Base-by-base conservation (phyloP, 2,888 invertebrate genomes). In the Automeris io region DNA sequence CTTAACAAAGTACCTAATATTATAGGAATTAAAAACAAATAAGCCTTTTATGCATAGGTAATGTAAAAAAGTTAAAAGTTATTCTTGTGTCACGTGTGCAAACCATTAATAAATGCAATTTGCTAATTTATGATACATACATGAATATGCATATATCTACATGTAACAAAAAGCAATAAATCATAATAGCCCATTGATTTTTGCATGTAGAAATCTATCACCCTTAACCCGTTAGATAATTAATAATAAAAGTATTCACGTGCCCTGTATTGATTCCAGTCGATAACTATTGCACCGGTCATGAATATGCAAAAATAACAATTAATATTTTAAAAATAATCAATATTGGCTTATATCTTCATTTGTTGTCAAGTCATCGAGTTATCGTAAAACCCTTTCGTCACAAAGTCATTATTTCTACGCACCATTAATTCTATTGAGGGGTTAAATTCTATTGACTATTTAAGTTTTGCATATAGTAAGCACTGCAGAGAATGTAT, bases 301-400 rank as follows among this genome's bases (percentile, higher is more conserved):
- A 82, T 83, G 85, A 85, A 85, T 85, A 85, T 85, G 73, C 81
- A 82, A 72, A 78, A 75, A 63, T 68, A 63, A 80, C 79, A 81
- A 82, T 77, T 70, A n/a, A n/a, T n/a, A n/a, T n/a, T n/a, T n/a
- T n/a, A 29, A 78, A 42, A 47, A 54, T 59, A 64, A 77, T 78
- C 72, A 74, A 81, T 81, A 72, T 73, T 64, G 57, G 62, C 54
- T 68, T 67, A 66, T 63, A 70, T 72, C 61, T 71, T 54, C 44
- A 64, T 46, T 44, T 67, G 57, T 50, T 45, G 72, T 49, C 41
- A 48, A 71, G 66, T 85, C 83, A 83, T 64, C 42, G 29, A 13
- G 23, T 35, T 19, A 50, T 63, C 69, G 70, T 80, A 72, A 45
- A 44, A 41, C 24, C 18, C 18, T 31, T 37, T 37, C 16, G 11